Evolutionary conservation across 2,888 invertebrate species (phyloP), one percentile per base, ranked within the genome.

Genomic region (Prenolepis imparis): DNA sequence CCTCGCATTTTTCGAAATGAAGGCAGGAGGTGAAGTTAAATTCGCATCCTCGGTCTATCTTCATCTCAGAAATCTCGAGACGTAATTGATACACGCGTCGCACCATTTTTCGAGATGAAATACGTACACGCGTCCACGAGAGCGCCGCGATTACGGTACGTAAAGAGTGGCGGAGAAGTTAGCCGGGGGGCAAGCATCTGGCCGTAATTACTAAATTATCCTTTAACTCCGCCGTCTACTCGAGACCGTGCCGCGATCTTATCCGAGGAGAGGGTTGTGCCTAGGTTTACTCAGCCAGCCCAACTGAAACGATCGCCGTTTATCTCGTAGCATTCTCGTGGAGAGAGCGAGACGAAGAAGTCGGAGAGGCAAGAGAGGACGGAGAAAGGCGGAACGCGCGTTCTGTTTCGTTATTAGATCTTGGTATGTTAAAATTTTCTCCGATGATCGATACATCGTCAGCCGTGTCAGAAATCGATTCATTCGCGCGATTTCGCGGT

Each of bases 171-270:
- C 75, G 85, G 89, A 84, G 82, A 24, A 21, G 82, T 89, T 87
- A 87, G 89, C 91, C 91, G 87, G 82, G 85, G 92, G 93, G 91
- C 91, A 91, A 93, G 92, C 93, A 94, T 93, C 93, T 93, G 93
- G 92, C 91, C 92, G 90, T 93, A 94, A 94, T 94, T 94, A 93
- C 94, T 93, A 93, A 94, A 94, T 94, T 94, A 94, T 94, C 92
- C 92, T 92, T 93, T 90, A 91, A 93, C 91, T 90, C 88, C 90
- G 85, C 89, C 90, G 89, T 92, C 91, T 88, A 90, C 89, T 91
- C 86, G 88, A 86, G 89, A 67, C 87, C 85, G 86, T 73, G 85
- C 85, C 90, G 89, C 89, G 92, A 92, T 90, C 90, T 92, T 91
- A 92, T 92, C 90, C 91, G 75, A 85, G 24, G 39, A 72, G 86